Base-by-base conservation (phyloP, 2,888 invertebrate species). In the Idaea aversata region DNA sequence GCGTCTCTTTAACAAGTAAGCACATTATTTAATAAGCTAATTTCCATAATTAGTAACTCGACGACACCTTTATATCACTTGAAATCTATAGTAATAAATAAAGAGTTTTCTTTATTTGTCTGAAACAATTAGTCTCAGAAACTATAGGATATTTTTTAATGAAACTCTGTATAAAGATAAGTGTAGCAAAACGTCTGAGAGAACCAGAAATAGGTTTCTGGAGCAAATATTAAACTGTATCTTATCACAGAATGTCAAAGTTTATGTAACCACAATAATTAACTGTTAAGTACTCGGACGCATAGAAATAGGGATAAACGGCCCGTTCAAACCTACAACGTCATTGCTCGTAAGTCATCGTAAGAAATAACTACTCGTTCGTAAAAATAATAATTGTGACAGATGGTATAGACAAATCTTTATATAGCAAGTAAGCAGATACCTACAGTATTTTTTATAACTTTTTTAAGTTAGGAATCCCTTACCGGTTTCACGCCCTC, bases 401-500 rank as follows among this genome's bases (percentile, higher is more conserved):
- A n/a, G n/a, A n/a, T n/a, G n/a, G n/a, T n/a, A n/a, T n/a, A n/a
- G 36, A 4, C 38, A 5, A 10, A 6, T 38, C 2, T 38, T 38
- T 6, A 5, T 38, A 38, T 5, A 38, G 10, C 4, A 38, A 5
- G 6, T 38, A 5, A 5, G n/a, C n/a, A n/a, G n/a, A n/a, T n/a
- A n/a, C n/a, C n/a, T n/a, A n/a, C n/a, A n/a, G n/a, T n/a, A n/a
- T n/a, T n/a, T n/a, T n/a, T n/a, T n/a, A n/a, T n/a, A n/a, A n/a
- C n/a, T n/a, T n/a, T n/a, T n/a, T n/a, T n/a, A n/a, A n/a, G 10
- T 47, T 10, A 13, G 3, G 13, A 47, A 47, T 10, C 3, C 5
- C 78, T 82, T 69, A 91, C 92, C 68, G 90, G 90, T 65, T 86
- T 84, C 6, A 91, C 70, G 1, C 85, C 84, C 0, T 77, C 67